Percentiles rank a stretch among this genome's conserved stretches.
Evolutionary conservation across 2,888 invertebrate species (phyloP).

Genomic region (Rhamnusium bicolor): DNA sequence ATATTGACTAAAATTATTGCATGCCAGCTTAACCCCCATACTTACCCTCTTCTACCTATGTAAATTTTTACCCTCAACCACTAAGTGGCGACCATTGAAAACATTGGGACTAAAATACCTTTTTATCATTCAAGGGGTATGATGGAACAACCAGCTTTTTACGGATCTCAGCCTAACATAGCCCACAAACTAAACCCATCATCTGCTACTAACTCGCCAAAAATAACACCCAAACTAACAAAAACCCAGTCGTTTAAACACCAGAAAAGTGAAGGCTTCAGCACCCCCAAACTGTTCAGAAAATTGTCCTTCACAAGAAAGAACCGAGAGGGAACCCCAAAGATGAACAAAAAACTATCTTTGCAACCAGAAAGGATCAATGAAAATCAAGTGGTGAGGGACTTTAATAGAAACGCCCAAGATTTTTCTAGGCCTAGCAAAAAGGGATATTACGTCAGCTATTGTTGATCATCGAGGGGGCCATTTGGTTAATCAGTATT

Average conservation of each 20-base stretch:
- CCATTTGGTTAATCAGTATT: slow-evolving; percentile 87
- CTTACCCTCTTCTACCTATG: background rate
- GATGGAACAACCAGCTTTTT: slow-evolving; percentile 65
- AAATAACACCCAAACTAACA: slow-evolving; percentile 68
- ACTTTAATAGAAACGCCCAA: slow-evolving; percentile 62
- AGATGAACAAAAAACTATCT: slow-evolving; percentile 61
- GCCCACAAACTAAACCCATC: slow-evolving; percentile 66
- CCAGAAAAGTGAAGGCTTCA: slow-evolving; percentile 61
- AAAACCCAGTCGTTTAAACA: slow-evolving; percentile 71
- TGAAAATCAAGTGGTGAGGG: slow-evolving; percentile 56
- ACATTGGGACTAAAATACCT: slow-evolving; percentile 40
- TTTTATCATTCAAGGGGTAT: slow-evolving; percentile 66
- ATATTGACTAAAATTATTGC: background rate
- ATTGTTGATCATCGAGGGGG: slow-evolving; percentile 87
- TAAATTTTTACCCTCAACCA: background rate
- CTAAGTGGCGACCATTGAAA: background rate
- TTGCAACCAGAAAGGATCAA: slow-evolving; percentile 55
- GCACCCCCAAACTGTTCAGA: slow-evolving; percentile 67
- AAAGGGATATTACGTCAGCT: slow-evolving; percentile 70
- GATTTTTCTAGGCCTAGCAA: slow-evolving; percentile 62
- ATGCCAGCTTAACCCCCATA: background rate
- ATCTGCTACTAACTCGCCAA: slow-evolving; percentile 67
- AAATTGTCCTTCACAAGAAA: slow-evolving; percentile 66
- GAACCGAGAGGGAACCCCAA: slow-evolving; percentile 60
- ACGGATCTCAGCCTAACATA: slow-evolving; percentile 71